phyloP scores from a whole-genome alignment of 2,113 vertebrate genomes.

The Rousettus leschenaultii region DNA sequence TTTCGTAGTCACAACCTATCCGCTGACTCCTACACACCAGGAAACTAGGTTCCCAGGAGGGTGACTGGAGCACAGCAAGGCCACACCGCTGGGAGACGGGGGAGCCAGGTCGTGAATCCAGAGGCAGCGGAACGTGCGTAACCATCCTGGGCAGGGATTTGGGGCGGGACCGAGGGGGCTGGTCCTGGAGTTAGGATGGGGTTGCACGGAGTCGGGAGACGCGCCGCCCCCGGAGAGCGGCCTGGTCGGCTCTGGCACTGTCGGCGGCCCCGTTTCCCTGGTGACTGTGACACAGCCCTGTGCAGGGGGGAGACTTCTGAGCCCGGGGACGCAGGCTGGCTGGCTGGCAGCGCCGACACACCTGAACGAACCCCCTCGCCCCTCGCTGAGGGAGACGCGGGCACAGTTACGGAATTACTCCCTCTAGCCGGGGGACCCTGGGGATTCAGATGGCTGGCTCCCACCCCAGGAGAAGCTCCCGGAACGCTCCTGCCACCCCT shows the following conservation, averaged over 20 bases:
- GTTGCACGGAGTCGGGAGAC: accelerated
- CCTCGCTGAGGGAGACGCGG: background rate
- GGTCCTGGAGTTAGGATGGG: background rate
- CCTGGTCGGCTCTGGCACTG: background rate
- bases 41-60: background rate
- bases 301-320: background rate
- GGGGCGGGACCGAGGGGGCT: accelerated
- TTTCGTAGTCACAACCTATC: background rate
- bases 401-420: background rate
- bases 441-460: background rate
- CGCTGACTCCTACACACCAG: background rate
- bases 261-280: background rate
- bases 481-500: slow-evolving; percentile 7
- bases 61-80: background rate
- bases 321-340: background rate
- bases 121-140: background rate
- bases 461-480: background rate
- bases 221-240: background rate
- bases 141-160: accelerated
- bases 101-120: background rate
- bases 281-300: background rate
- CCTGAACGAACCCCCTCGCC: background rate
- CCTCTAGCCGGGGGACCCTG: background rate
- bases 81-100: background rate
- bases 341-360: too few species aligned